Base-by-base conservation (phyloP, 2,888 invertebrate genomes). In the Drosophila robusta region DNA sequence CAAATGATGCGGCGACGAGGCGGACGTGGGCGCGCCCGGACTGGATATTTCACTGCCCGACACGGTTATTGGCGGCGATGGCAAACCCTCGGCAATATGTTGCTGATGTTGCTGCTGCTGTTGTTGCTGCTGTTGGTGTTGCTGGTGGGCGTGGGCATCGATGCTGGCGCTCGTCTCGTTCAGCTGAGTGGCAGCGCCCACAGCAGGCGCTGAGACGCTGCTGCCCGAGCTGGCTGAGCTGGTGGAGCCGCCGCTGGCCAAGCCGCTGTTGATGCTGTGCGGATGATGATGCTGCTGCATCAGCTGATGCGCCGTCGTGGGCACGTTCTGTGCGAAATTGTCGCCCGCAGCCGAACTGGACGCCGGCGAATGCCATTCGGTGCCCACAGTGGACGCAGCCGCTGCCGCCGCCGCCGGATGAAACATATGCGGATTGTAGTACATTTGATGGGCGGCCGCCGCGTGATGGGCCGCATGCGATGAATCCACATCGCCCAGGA, bases 31-130 rank as follows among this genome's bases (percentile, higher is more conserved):
- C 57, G 93, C 90, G 78, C 94, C 94, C 0, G 95, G 94, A 79
- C 94, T 94, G 51, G 94, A 94, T 79, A 94, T 92, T 78, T 94
- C 94, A 88, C 94, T 94, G 22, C 94, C 94, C 57, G 92, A 91
- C 5, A 91, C 91, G 0, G 91, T 94, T 45, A 94, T 94, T 42
- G 95, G 93, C 4, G 95, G 95, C 69, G 94, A 94, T 22, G 94
- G 93, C 71, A 93, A 82, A 54, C 92, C 89, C 77, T 92, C 91
- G 62, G 90, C 79, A 61, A 89, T 89, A 56, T 90, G 89, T 36
- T 82, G 34, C 34, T 29, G 29, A 29, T 29, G 29, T 9, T 29
- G 29, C 22, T 83, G 85, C 16, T 78, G 73, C 9, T 65, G 60
- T 2, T 65, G 69, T 9, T 72, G 72, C 8, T 78, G 72, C 11